Evolutionary conservation across 2,113 vertebrate genomes (phyloP).

Genomic region (Lampris incognitus): DNA sequence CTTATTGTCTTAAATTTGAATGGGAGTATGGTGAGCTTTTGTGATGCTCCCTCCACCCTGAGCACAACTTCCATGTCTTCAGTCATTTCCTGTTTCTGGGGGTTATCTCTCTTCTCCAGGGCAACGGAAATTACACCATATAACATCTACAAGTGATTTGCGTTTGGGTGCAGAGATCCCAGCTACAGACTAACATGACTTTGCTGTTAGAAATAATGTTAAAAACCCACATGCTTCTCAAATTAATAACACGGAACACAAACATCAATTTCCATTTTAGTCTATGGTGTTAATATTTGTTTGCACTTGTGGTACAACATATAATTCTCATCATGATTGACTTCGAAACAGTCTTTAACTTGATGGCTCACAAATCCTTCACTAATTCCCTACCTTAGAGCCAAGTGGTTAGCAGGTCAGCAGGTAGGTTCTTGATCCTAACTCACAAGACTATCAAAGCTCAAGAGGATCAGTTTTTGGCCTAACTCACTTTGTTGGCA

Average conservation of each 20-base stretch:
- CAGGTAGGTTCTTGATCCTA: constrained; percentile 62
- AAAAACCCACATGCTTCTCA: background rate
- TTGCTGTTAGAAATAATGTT: background rate
- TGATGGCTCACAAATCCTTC: constrained; percentile 54
- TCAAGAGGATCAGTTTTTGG: constrained; percentile 51
- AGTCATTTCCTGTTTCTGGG: constrained; percentile 44
- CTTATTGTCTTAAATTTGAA: background rate
- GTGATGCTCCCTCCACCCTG: too few relatives aligned
- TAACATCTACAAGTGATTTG: background rate
- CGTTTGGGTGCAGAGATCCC: background rate
- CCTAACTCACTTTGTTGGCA: constrained; percentile 48
- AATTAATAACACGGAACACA: background rate
- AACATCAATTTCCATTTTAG: background rate
- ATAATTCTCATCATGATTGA: constrained; percentile 22
- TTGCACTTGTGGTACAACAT: background rate
- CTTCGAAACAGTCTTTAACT: constrained; percentile 35
- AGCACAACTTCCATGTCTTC: constrained; percentile 35
- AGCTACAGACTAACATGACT: background rate
- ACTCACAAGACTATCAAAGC: constrained; percentile 40
- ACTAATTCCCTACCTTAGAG: constrained; percentile 49
- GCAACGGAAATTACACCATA: constrained; percentile 39
- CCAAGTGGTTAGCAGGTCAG: constrained; percentile 55
- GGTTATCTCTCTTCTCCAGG: constrained; percentile 3
- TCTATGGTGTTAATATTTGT: background rate
- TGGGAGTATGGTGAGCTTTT: background rate